A percentile compares a stretch with the other conserved stretches of the same genome.
Evolutionary conservation across 2,113 vertebrate genomes (phyloP).

Genomic region (Tylochromis polylepis): DNA sequence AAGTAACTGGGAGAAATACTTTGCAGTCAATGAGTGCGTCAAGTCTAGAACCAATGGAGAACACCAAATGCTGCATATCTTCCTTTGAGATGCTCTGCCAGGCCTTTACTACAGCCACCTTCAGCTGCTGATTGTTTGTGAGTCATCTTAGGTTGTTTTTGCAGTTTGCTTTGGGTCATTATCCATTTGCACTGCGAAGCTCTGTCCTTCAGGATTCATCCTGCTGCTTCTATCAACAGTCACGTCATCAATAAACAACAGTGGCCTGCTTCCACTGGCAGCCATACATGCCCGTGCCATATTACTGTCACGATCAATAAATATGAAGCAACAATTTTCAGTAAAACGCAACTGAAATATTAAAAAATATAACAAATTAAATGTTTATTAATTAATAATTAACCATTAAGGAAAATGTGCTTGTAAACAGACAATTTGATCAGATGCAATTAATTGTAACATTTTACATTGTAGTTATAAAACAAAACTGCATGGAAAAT

Average conservation of each 20-base stretch:
- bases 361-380: not conserved
- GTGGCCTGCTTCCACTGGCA: not conserved
- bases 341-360: not conserved
- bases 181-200: not conserved
- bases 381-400: not conserved
- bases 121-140: not conserved
- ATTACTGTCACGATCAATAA: not conserved
- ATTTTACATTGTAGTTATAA: not conserved
- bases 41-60: not conserved
- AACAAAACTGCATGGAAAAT: not conserved
- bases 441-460: accelerated
- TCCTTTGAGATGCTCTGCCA: not conserved
- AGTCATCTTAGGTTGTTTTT: not conserved
- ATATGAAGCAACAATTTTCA: not conserved
- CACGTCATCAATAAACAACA: not conserved
- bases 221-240: not conserved
- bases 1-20: not conserved
- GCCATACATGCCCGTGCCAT: not conserved
- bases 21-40: not conserved
- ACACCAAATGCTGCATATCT: not conserved
- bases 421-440: not conserved
- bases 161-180: not conserved
- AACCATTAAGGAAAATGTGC: not conserved
- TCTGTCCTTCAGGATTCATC: not conserved
- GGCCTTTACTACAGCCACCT: too few species aligned